These are phyloP conservation scores for Andrena bucephala DNA, from an alignment of 2,888 invertebrate species.

Conservation along the genomic window DNA sequence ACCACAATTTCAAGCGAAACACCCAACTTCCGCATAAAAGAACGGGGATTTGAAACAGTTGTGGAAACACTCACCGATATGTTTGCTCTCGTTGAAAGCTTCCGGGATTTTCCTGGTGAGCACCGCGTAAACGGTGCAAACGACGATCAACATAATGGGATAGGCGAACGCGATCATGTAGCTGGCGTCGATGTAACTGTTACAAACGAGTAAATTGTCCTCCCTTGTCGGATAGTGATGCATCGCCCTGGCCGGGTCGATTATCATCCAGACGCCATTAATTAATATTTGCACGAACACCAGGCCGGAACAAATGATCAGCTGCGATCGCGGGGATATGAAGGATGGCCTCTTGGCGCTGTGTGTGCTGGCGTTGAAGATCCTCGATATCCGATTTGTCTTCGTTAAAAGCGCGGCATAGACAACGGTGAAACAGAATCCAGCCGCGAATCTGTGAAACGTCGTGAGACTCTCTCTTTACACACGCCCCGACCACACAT, in stretches of 20 bases:
- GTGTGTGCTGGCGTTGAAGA: constrained; percentile 98
- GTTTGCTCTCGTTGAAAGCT: constrained; percentile 99
- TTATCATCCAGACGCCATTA: constrained; percentile 96
- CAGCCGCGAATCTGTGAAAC: constrained; percentile 91
- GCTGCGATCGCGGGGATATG: constrained; percentile 96
- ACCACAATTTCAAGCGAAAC: not conserved
- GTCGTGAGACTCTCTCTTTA: not conserved
- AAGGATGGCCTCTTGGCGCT: constrained; percentile 97
- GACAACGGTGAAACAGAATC: constrained; percentile 98
- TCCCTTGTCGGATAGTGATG: constrained; percentile 96
- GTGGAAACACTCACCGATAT: constrained; percentile 90
- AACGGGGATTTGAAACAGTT: not conserved
- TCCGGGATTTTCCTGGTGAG: constrained; percentile 98
- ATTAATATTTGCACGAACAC: constrained; percentile 96
- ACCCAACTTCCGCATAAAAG: not conserved
- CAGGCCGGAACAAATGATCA: constrained; percentile 94
- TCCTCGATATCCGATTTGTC: constrained; percentile 98
- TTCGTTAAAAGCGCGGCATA: constrained; percentile 98
- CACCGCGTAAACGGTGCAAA: constrained; percentile 98
- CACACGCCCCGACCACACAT: not conserved
- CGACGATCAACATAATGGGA: constrained; percentile 94
- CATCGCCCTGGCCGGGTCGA: constrained; percentile 95
- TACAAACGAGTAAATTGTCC: constrained; percentile 96
- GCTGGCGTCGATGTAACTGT: constrained; percentile 95
- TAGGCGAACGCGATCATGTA: constrained; percentile 98